Evolutionary conservation across 2,888 invertebrate species (phyloP), one percentile per base, ranked within the genome.

Genomic region (Phorcus lineatus): DNA sequence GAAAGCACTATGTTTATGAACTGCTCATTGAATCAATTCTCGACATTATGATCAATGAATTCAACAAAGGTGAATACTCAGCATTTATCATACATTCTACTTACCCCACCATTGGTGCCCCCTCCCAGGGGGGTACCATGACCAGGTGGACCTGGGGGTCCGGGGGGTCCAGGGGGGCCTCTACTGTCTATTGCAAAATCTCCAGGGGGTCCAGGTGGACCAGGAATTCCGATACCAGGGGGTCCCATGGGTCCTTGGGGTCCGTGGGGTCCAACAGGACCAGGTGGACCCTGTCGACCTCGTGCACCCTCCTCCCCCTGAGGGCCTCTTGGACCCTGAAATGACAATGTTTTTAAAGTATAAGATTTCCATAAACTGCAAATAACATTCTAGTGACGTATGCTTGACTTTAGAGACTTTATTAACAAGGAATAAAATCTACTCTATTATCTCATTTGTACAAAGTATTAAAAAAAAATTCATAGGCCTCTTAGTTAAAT

Each of bases 151-250:
- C 86, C 87, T 9, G 89, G 86, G 0, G 86, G 87, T 0, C 91
- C 90, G 9, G 88, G 87, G 0, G 89, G 89, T 6, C 91, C 91
- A 11, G 88, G 89, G 9, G 88, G 89, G 1, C 90, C 87, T 74
- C 81, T 74, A 9, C 83, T 84, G 28, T 66, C 54, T 16, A 76
- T 54, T 22, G 55, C 28, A 52, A 36, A 66, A 53, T 85, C 83
- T 57, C 88, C 86, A 16, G 82, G 77, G 0, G 83, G 87, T 1
- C 87, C 87, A 28, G 85, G 88, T 31, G 85, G 85, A 11, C 88
- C 88, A 80, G 84, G 77, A 2, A 79, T 19, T 13, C 80, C 79
- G 40, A 36, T 40, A 47, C 84, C 86, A 7, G 82, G 81, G 19
- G 74, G 81, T 13, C 87, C 88, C 16, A n/a, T n/a, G n/a, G n/a